Conservation (phyloP, 2,113 vertebrate species). For the Lathamus discolor region DNA sequence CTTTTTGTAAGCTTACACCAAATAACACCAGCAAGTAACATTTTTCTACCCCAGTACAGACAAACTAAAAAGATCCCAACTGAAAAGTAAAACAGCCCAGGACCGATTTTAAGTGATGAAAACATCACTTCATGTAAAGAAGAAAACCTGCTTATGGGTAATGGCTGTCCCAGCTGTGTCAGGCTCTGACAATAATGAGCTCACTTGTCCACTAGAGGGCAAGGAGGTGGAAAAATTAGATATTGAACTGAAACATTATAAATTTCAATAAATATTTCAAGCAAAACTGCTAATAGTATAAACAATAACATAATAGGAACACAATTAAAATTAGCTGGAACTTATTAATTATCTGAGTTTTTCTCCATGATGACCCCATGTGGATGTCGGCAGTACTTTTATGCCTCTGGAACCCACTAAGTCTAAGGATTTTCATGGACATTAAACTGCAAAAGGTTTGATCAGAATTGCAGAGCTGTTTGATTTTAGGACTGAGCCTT, state of each 20-base stretch:
- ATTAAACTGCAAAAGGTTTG: background rate
- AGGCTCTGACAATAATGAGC: background rate
- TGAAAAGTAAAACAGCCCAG: background rate
- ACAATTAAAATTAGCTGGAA: background rate
- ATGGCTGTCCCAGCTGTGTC: background rate
- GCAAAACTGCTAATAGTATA: background rate
- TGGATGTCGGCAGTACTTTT: background rate
- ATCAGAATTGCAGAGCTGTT: background rate
- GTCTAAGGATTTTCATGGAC: background rate
- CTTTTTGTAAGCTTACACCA: background rate
- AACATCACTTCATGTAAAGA: background rate
- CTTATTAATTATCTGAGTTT: background rate
- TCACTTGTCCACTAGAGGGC: slow-evolving; percentile 23
- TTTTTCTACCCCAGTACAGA: background rate
- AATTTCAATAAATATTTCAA: background rate
- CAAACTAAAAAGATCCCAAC: background rate
- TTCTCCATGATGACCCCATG: background rate
- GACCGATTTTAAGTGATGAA: background rate
- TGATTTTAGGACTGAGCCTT: background rate
- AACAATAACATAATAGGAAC: background rate
- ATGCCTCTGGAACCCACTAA: background rate
- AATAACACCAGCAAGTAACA: background rate
- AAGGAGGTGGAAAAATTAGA: slow-evolving; percentile 5
- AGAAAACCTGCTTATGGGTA: background rate
- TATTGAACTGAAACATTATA: background rate